These are phyloP conservation scores for Sciurus niger DNA, from an alignment of 2,113 vertebrate species.

Conservation along the genomic window DNA sequence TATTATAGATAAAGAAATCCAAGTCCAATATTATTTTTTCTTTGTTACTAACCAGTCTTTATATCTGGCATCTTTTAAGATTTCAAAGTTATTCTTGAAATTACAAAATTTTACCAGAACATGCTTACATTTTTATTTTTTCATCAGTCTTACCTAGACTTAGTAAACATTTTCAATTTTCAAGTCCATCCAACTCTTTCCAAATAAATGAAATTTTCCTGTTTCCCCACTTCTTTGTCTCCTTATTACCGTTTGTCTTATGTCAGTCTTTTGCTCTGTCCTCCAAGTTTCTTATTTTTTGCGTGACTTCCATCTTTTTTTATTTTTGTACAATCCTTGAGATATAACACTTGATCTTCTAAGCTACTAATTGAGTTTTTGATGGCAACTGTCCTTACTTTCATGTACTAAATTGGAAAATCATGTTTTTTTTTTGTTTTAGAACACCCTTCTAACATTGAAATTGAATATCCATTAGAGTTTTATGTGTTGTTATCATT, in stretches of 20 bases:
- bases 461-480: neutral
- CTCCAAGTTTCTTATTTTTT: conserved; percentile 45
- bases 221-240: neutral
- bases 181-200: neutral
- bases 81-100: conserved; percentile 58
- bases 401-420: conserved; percentile 44
- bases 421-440: neutral
- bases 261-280: conserved; percentile 9
- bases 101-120: conserved; percentile 31
- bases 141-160: neutral
- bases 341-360: neutral
- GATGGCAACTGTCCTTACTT: neutral
- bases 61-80: neutral
- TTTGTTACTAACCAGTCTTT: conserved; percentile 36
- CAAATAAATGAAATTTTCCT: conserved; percentile 21
- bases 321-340: neutral
- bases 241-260: neutral
- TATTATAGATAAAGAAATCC: conserved; percentile 14
- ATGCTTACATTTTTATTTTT: neutral
- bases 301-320: neutral
- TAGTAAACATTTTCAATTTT: conserved; percentile 31
- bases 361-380: neutral
- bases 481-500: conserved; percentile 25
- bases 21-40: conserved; percentile 15
- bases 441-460: conserved; percentile 1